phyloP scores from a whole-genome alignment of 2,888 invertebrate genomes.

The Pseudanteris insignis region DNA sequence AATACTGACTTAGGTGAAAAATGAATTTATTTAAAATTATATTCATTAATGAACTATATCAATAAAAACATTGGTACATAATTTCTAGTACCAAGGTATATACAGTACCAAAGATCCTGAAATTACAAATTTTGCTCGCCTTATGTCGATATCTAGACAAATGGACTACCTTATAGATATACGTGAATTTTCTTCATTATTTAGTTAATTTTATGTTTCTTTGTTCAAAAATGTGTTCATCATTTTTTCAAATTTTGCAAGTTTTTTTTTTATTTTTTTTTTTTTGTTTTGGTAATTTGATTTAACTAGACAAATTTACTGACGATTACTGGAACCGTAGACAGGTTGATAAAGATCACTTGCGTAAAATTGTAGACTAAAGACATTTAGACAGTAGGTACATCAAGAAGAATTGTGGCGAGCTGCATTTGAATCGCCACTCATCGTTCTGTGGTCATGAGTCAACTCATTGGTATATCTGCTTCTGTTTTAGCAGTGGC shows the following conservation, averaged over 20 bases:
- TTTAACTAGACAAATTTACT: not conserved
- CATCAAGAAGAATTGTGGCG: conserved; percentile 70
- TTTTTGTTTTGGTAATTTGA: conserved; percentile 1
- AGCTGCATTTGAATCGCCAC: conserved; percentile 71
- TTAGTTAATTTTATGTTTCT: not conserved
- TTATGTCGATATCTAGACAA: conserved; percentile 19
- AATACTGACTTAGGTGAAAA: no score
- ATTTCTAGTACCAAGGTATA: not conserved
- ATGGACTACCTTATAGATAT: conserved; percentile 15
- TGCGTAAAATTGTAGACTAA: conserved; percentile 56
- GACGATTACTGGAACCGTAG: conserved; percentile 17
- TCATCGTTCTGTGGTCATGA: conserved; percentile 70
- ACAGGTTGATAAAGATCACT: conserved; percentile 8
- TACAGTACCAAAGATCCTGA: not conserved
- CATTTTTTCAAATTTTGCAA: conserved; percentile 3
- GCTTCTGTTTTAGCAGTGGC: conserved; percentile 91
- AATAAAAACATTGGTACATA: not conserved
- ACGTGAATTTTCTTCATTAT: conserved; percentile 17
- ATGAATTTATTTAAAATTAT: no score
- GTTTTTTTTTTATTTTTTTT: conserved; percentile 10
- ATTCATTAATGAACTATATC: no score
- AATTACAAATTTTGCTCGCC: conserved; percentile 7
- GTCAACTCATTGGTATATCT: conserved; percentile 78
- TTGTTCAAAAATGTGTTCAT: conserved; percentile 22
- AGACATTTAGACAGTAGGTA: conserved; percentile 71